Evolutionary conservation across 2,797 vertebrate species (phyloP).

Genomic region (Aeoliscus strigatus): DNA sequence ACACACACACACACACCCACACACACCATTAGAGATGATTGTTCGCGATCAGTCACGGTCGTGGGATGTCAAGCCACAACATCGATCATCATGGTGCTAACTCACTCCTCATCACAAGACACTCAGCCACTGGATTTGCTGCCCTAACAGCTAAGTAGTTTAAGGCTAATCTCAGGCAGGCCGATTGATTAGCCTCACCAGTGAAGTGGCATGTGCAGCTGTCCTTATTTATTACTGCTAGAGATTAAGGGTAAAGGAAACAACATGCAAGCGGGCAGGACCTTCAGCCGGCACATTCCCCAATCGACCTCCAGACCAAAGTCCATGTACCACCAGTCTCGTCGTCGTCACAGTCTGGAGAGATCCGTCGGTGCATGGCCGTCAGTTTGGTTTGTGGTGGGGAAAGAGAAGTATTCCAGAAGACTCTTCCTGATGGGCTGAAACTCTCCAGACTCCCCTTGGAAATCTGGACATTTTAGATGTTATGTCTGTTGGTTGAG

Average conservation of each 20-base stretch:
- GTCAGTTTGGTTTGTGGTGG: no score
- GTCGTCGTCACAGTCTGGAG: slow-evolving; percentile 17
- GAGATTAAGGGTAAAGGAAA: slow-evolving; percentile 60
- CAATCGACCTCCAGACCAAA: no score
- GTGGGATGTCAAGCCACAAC: slow-evolving; percentile 5
- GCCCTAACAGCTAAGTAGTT: slow-evolving; percentile 78
- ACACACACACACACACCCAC: no score
- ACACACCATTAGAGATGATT: no score
- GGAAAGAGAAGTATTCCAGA: no score
- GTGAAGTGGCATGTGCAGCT: slow-evolving; percentile 78
- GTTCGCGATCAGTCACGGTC: no score
- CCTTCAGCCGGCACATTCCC: slow-evolving; percentile 10
- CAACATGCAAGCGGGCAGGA: slow-evolving; percentile 26
- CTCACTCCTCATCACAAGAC: slow-evolving; percentile 39
- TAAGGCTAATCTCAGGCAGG: slow-evolving; percentile 82
- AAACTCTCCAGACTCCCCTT: no score
- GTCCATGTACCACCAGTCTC: slow-evolving; percentile 11
- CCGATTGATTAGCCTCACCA: slow-evolving; percentile 78
- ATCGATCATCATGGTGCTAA: slow-evolving; percentile 21
- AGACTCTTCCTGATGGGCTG: no score
- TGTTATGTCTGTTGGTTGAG: no score
- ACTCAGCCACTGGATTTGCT: slow-evolving; percentile 61
- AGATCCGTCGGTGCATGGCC: no score
- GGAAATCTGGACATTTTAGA: no score
- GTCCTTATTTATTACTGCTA: slow-evolving; percentile 79